Evolutionary conservation across 2,113 vertebrate species (phyloP), one percentile per base, ranked within the genome.

Genomic region (Thalassarche chlororhynchos): DNA sequence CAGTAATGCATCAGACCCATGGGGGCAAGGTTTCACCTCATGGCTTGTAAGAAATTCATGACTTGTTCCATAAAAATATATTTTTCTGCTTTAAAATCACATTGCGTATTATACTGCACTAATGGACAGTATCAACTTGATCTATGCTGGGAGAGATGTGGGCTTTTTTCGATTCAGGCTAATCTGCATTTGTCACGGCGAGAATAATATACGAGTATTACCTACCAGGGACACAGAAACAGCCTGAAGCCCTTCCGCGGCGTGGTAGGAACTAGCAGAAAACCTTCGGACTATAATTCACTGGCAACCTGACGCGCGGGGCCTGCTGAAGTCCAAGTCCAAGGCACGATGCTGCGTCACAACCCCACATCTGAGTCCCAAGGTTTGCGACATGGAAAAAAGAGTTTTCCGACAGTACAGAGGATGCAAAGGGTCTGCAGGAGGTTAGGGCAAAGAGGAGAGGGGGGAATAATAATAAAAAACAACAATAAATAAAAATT

Each of bases 331-430:
- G 60, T 20, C 69, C 47, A 18, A 2, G 10, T 12, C 46, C 40
- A 25, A 44, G 46, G 51, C 57, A 28, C 0, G 2, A 13, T 0
- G 10, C 46, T 0, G 6, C 10, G 2, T 36, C 81, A 62, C 55
- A 49, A 1, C 13, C 19, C 49, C 29, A 18, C 8, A 0, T 2
- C 55, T 2, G 40, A 69, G n/a, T n/a, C 14, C 54, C 3, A n/a
- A 26, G 58, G 52, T 6, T 42, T 4, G 1, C 0, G 0, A 4
- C 24, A 3, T 1, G 26, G 58, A 62, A 42, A 12, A 12, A n/a
- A 17, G 14, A 29, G 18, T 44, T 54, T 66, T 36, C 24, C 31
- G 36, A 23, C 17, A 17, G 52, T 0, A 5, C 31, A 44, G 29
- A n/a, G 20, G 12, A 8, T 23, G 14, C 38, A 8, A 24, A 32